These are phyloP conservation scores for Holocentrus rufus DNA, from an alignment of 2,797 vertebrate genomes.

Conservation along the genomic window DNA sequence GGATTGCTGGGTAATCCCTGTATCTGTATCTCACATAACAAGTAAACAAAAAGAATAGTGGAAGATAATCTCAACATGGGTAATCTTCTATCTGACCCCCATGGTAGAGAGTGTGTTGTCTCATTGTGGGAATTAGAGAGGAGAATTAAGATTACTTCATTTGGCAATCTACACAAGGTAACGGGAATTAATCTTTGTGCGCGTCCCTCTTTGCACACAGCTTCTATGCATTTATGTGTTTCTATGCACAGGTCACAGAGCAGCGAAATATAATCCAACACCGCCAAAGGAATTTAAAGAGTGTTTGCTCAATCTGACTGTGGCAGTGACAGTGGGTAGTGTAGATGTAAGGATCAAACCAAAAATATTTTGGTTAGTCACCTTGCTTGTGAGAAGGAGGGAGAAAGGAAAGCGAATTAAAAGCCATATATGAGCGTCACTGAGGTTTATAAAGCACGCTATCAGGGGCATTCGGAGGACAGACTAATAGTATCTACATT, in stretches of 20 bases:
- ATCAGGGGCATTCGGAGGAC: not conserved
- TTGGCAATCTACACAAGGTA: not conserved
- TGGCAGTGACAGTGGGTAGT: not conserved
- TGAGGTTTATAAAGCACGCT: conserved; percentile 4
- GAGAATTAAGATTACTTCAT: not conserved
- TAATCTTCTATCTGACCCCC: conserved; percentile 24
- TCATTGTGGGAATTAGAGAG: not conserved
- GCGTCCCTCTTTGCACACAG: not conserved
- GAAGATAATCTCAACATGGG: conserved; percentile 57
- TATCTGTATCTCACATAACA: conserved; percentile 69
- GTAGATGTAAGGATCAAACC: too few species aligned
- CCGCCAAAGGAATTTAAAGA: not conserved
- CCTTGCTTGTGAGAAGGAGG: conserved; percentile 25
- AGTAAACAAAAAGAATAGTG: conserved; percentile 72
- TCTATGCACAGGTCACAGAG: not conserved
- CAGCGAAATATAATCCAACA: not conserved
- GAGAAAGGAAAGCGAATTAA: conserved; percentile 17
- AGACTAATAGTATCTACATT: conserved; percentile 20
- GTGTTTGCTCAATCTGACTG: not conserved
- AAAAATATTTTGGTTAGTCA: not conserved
- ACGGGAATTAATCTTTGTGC: not conserved
- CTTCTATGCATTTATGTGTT: not conserved
- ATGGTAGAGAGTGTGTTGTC: not conserved
- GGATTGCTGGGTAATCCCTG: conserved; percentile 71
- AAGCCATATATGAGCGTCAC: not conserved